Base-by-base conservation (phyloP, 2,888 invertebrate genomes). In the Halictus ligatus region DNA sequence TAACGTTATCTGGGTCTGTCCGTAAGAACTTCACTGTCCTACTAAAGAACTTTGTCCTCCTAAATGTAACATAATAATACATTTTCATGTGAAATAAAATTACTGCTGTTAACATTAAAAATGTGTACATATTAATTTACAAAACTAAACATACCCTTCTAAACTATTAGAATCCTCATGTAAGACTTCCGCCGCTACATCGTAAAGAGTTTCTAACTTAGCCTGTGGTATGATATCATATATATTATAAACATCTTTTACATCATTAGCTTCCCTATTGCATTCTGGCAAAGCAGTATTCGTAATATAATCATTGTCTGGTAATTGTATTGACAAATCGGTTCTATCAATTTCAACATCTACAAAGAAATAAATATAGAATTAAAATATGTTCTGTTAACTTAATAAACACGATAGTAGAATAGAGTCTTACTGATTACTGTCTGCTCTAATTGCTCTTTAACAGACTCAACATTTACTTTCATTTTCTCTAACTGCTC, bases 401-500 rank as follows among this genome's bases (percentile, higher is more conserved):
- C 0, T 25, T 67, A 29, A 69, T 73, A 4, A 46, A 75, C 6
- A 21, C 13, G 46, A n/a, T 21, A 69, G 58, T 35, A 12, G 35
- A 73, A 4, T 81, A 64, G 6, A n/a, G 25, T 75, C 91, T 90
- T 93, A 96, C 96, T 94, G 67, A 95, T 94, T 0, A 96, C 96
- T 0, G 96, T 96, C 86, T 96, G 95, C 87, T 96, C 96, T 93
- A 97, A 95, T 84, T 97, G 96, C 54, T 96, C 96, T 0, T 96
- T 96, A 0, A 97, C 96, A 0, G 96, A 96, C 25, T 96, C 95
- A 0, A 96, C 95, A 85, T 97, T 96, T 0, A 96, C 94, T 92
- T 96, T 96, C 76, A 97, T 92, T 92, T 96, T 96, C 91, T 97
- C 97, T 0, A 93, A 94, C n/a, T 97, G 97, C 89, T 97, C 97